Conservation (phyloP, 2,888 invertebrate genomes). For the Amphimallon solstitiale region DNA sequence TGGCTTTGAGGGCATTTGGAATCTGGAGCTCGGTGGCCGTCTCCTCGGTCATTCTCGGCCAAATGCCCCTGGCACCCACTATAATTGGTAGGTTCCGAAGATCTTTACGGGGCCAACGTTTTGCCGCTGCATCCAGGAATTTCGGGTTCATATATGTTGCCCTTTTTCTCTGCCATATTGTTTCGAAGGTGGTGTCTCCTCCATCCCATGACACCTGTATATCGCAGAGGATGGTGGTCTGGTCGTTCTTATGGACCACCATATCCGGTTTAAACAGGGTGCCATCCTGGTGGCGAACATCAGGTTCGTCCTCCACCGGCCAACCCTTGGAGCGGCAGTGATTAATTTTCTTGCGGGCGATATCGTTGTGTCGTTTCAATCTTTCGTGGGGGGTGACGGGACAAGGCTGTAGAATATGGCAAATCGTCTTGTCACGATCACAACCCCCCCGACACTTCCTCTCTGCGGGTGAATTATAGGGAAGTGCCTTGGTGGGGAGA, state of each 20-base stretch:
- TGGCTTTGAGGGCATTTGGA: too few species aligned
- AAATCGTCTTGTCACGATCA: constrained; percentile 32
- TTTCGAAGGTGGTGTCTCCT: constrained; percentile 13
- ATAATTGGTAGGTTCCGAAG: neutral
- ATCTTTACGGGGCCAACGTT: neutral
- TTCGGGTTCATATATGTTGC: neutral
- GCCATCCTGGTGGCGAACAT: constrained; percentile 45
- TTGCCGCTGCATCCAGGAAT: too few species aligned
- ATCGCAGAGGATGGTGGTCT: constrained; percentile 21
- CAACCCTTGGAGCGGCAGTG: constrained; percentile 34
- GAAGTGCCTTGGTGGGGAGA: constrained; percentile 39
- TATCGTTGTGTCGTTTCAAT: constrained; percentile 43
- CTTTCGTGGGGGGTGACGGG: constrained; percentile 35
- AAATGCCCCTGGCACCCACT: too few species aligned
- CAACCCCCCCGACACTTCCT: constrained; percentile 39
- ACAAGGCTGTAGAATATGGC: constrained; percentile 43
- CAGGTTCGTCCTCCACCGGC: constrained; percentile 45
- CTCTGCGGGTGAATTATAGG: constrained; percentile 31
- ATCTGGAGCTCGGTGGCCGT: neutral
- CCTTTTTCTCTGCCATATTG: constrained; percentile 21
- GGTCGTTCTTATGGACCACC: constrained; percentile 22
- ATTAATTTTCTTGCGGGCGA: constrained; percentile 41
- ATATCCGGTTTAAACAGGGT: constrained; percentile 46
- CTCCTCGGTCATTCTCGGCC: neutral
- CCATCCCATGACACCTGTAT: constrained; percentile 41